Conservation (phyloP, 1,140 invertebrate genomes). For the Trichoplusia ni region DNA sequence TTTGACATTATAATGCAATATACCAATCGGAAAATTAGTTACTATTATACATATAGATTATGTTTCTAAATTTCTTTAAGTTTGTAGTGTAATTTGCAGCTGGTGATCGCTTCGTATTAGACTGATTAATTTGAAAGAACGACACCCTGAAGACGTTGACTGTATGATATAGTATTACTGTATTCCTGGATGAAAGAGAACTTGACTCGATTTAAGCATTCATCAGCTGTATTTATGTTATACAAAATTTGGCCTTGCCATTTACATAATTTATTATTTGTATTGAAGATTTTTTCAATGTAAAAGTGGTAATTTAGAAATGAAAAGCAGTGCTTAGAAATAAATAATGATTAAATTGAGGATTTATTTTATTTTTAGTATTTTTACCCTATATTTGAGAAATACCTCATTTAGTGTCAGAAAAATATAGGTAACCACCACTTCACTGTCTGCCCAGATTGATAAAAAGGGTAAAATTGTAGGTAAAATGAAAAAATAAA, state of each 20-base stretch:
- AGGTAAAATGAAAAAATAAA: too few species aligned
- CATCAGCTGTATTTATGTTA: conserved; percentile 30
- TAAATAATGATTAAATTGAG: conserved; percentile 40
- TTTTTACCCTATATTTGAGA: neutral
- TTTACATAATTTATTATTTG: conserved; percentile 68
- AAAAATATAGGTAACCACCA: too few species aligned
- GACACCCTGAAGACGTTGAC: neutral
- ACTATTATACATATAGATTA: conserved; percentile 27
- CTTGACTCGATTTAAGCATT: conserved; percentile 5
- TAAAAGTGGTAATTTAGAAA: conserved; percentile 56
- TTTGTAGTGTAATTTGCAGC: conserved; percentile 14
- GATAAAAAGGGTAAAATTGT: too few species aligned
- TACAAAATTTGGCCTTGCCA: conserved; percentile 69
- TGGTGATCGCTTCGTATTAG: conserved; percentile 3
- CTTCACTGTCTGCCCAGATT: too few species aligned
- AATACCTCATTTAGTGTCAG: too few species aligned
- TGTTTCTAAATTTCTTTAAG: conserved; percentile 26
- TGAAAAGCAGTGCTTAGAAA: conserved; percentile 72
- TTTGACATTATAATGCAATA: conserved; percentile 33
- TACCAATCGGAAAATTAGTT: conserved; percentile 31
- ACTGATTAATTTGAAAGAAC: conserved; percentile 11
- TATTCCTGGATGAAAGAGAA: conserved; percentile 5
- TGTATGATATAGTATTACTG: conserved; percentile 3
- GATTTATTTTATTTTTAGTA: neutral
- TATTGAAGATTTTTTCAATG: conserved; percentile 44